Evolutionary conservation across 2,888 invertebrate genomes (phyloP), one percentile per base, ranked within the genome.

Genomic region (Diaphora mendica): DNA sequence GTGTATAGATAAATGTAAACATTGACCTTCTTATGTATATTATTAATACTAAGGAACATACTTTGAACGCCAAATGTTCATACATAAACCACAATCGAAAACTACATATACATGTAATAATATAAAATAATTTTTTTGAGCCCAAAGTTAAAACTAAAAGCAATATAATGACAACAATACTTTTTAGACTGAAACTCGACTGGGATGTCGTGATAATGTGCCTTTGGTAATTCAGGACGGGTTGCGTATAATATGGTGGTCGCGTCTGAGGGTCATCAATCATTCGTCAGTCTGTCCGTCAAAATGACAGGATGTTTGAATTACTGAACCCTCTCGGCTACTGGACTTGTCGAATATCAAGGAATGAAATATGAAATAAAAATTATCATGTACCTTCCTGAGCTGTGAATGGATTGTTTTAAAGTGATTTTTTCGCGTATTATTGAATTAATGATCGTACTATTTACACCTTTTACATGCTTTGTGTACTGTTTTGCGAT

Each of bases 301-400:
- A 75, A 75, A 74, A 77, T 71, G 75, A 73, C 82, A 82, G 83
- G 83, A 83, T 80, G 81, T 83, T 80, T 78, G 74, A 83, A 76
- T 83, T 78, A 82, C 71, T 75, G 79, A 75, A 42, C 70, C 71
- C 75, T 73, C 72, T 51, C 39, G 33, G 79, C 83, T 79, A 80
- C 85, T 67, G 82, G 71, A 55, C 35, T 72, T 68, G 51, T 67
- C 26, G 48, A 72, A 48, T 51, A 20, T 55, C 62, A 7, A 59
- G 17, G 35, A 30, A 8, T 64, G 51, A 51, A 68, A 65, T 30
- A 66, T 9, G n/a, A 33, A 55, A n/a, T 33, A n/a, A 68, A 35
- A 7, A n/a, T n/a, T 55, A 17, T 17, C 35, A 35, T 51, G 1
- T 48, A 17, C 13, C 3, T 48, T 26, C 9, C 26, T 39, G 44